Conservation (phyloP, 2,888 invertebrate species). For the Venusia cambrica region DNA sequence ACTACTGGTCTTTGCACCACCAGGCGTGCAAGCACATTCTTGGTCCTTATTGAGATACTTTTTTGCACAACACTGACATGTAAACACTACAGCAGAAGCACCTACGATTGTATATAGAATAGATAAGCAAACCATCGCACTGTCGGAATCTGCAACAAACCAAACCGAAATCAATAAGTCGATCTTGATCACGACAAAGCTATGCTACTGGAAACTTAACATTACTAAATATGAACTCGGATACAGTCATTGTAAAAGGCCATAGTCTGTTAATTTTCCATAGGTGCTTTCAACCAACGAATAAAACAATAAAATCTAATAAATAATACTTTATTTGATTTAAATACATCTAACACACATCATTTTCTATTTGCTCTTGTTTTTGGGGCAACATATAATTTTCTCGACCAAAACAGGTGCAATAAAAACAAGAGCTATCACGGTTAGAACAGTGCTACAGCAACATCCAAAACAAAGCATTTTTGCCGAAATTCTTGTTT, state of each 20-base stretch:
- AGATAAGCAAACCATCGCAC: slow-evolving; percentile 29
- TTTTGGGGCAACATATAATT: slow-evolving; percentile 14
- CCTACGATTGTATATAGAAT: slow-evolving; percentile 19
- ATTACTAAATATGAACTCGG: too few species aligned
- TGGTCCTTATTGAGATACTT: too few species aligned
- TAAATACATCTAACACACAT: slow-evolving; percentile 1
- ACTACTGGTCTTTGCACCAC: too few species aligned
- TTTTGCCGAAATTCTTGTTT: slow-evolving; percentile 15
- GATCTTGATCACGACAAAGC: too few species aligned
- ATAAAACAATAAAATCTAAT: too few species aligned
- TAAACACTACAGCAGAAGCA: slow-evolving; percentile 18
- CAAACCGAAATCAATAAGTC: slow-evolving; percentile 13
- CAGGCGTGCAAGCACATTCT: too few species aligned
- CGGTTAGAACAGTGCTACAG: slow-evolving; percentile 22
- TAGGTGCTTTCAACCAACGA: too few species aligned
- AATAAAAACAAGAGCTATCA: slow-evolving; percentile 26
- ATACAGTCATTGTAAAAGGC: too few species aligned
- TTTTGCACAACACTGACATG: slow-evolving; percentile 16
- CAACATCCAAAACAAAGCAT: slow-evolving; percentile 35
- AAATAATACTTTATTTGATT: too few species aligned
- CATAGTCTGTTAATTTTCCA: too few species aligned
- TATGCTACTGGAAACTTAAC: too few species aligned
- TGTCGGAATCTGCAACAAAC: slow-evolving; percentile 34
- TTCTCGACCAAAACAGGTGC: slow-evolving; percentile 36
- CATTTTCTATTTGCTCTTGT: neutral